Conservation (phyloP, 1,140 invertebrate species). For the Eubasilissa regina region DNA sequence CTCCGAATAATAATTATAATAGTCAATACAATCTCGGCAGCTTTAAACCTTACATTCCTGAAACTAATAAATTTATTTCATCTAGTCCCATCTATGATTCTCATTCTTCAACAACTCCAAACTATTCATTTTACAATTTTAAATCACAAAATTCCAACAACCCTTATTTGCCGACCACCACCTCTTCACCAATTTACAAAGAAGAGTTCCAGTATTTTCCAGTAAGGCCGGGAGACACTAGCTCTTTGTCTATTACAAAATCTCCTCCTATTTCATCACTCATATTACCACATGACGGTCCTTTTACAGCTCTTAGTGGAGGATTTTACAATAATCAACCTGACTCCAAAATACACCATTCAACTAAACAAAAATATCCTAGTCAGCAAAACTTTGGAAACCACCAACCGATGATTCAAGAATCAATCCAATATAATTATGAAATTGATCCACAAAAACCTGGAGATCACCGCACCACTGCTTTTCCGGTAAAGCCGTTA, state of each 20-base stretch:
- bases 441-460: slow-evolving; percentile 45
- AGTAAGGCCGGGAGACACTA: slow-evolving; percentile 41
- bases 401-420: slow-evolving; percentile 41
- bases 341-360: slow-evolving; percentile 59
- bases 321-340: slow-evolving; percentile 73
- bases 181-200: slow-evolving; percentile 46
- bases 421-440: slow-evolving; percentile 49
- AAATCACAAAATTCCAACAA: slow-evolving; percentile 51
- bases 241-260: slow-evolving; percentile 68
- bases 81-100: slow-evolving; percentile 1
- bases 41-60: slow-evolving; percentile 52
- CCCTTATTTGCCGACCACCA: slow-evolving; percentile 42
- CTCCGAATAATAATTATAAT: slow-evolving; percentile 19
- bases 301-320: slow-evolving; percentile 70
- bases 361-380: slow-evolving; percentile 53
- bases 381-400: slow-evolving; percentile 21
- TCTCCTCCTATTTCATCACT: slow-evolving; percentile 71
- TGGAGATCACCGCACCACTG: neutral
- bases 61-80: slow-evolving; percentile 45
- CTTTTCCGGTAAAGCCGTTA: slow-evolving; percentile 18
- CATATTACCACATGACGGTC: slow-evolving; percentile 65
- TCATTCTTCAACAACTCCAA: slow-evolving; percentile 42
- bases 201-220: slow-evolving; percentile 58
- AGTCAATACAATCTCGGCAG: slow-evolving; percentile 35
- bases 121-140: slow-evolving; percentile 54